Evolutionary conservation across 2,888 invertebrate species (phyloP).

Genomic region (Chymomyza caudatula): DNA sequence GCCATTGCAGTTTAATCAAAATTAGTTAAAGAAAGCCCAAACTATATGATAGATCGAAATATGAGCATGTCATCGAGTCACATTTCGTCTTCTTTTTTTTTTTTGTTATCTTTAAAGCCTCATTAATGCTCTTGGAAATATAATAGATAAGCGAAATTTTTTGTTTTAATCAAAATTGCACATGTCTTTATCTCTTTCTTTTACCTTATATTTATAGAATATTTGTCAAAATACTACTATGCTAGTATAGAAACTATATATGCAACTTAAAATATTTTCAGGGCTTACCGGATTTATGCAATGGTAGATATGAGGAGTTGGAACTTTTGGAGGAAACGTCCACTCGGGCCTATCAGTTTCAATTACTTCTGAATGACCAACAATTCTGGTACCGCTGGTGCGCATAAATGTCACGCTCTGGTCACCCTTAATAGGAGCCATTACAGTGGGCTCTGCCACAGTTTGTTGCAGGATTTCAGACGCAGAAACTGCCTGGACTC

Average conservation of each 20-base stretch:
- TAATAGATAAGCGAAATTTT: not conserved
- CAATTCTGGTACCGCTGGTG: constrained; percentile 44
- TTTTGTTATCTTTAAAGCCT: not conserved
- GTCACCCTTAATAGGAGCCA: constrained; percentile 53
- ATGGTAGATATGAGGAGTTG: constrained; percentile 84
- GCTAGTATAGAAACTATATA: not conserved
- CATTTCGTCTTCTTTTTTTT: not conserved
- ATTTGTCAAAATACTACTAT: not conserved
- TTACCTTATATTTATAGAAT: too few species aligned
- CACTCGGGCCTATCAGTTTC: constrained; percentile 79
- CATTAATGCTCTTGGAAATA: not conserved
- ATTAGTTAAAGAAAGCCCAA: too few species aligned
- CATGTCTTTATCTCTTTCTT: too few species aligned
- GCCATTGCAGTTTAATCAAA: too few species aligned
- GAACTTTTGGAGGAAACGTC: constrained; percentile 90
- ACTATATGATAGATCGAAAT: too few species aligned
- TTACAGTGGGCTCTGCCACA: constrained; percentile 23
- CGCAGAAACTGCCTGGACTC: not conserved
- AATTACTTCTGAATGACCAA: constrained; percentile 75
- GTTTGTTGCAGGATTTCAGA: constrained; percentile 7
- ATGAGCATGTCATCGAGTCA: not conserved
- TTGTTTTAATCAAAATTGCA: not conserved
- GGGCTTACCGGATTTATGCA: constrained; percentile 84
- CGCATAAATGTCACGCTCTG: constrained; percentile 57
- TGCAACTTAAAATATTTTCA: constrained; percentile 8